Evolutionary conservation across 2,113 vertebrate species (phyloP).

Genomic region (Thamnaconus septentrionalis): DNA sequence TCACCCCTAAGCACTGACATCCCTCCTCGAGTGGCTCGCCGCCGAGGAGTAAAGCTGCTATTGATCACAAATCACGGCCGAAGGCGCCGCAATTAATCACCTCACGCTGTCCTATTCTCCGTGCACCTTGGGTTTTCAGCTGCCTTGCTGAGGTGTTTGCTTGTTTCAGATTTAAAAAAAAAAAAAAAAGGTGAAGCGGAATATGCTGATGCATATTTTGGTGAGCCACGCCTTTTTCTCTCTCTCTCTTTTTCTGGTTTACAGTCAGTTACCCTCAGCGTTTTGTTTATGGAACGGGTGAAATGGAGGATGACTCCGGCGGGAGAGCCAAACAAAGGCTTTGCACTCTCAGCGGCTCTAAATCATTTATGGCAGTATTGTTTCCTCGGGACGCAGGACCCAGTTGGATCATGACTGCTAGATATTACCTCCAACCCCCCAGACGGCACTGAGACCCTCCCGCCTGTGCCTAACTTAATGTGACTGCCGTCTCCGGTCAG

Average conservation of each 20-base stretch:
- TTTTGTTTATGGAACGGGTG: conserved; percentile 40
- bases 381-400: conserved; percentile 15
- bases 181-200: not conserved
- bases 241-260: not conserved
- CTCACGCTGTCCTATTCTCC: conserved; percentile 19
- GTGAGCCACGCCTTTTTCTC: conserved; percentile 38
- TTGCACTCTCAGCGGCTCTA: conserved; percentile 33
- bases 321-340: conserved; percentile 59
- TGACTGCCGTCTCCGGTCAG: conserved; percentile 49
- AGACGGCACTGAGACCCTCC: conserved; percentile 16
- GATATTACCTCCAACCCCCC: conserved; percentile 7
- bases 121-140: conserved; percentile 17
- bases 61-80: conserved; percentile 53
- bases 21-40: conserved; percentile 9
- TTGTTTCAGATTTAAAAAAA: not conserved
- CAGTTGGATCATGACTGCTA: conserved; percentile 33
- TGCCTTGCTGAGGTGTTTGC: conserved; percentile 12
- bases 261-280: conserved; percentile 31
- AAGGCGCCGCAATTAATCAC: conserved; percentile 53
- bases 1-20: conserved; percentile 34
- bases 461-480: conserved; percentile 35
- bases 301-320: conserved; percentile 46
- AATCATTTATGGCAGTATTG: conserved; percentile 60
- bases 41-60: conserved; percentile 26
- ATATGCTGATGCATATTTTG: not conserved